Evolutionary conservation across 2,888 invertebrate species (phyloP), one percentile per base, ranked within the genome.

Genomic region (Diplazon laetatorius): DNA sequence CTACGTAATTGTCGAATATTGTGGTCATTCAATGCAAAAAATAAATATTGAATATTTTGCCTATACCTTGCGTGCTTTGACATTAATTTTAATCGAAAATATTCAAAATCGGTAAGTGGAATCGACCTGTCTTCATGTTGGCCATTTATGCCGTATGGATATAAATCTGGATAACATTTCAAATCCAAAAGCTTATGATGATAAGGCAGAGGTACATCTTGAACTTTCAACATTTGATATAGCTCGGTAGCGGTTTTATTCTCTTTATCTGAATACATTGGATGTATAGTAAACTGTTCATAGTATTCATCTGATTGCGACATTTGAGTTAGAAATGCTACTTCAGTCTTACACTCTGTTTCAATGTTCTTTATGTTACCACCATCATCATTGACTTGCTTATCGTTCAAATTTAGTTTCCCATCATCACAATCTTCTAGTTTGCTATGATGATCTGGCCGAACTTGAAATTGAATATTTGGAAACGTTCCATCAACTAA

Each of bases 1-100:
- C 68, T 60, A 37, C 52, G 75, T 30, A 84, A 63, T 72, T 83
- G 81, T 12, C 83, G 69, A 14, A 81, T 77, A 68, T 84, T 85
- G 14, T 75, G 42, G 30, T 84, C 75, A 59, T 85, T 81, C 50
- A 85, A 62, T 42, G 30, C 30, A 6, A 5, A 30, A 30, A 30
- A 30, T 30, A 30, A 30, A 30, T 30, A 30, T 30, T 30, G 83
- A 66, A 57, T 77, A 72, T 86, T 82, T 48, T 80, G 55, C 22
- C 85, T 44, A 77, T 84, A 86, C 74, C 75, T 70, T 20, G 81
- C 44, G 78, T 84, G 72, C 14, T 68, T 76, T 9, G 85, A 87
- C 72, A 80, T 74, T 14, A 86, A 46, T 59, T 69, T 52, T 8
- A 55, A 18, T 71, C 85, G 85, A 25, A 83, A 80, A 59, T 70